phyloP scores from a whole-genome alignment of 1,140 invertebrate genomes.

The Caenorhabditis latens region DNA sequence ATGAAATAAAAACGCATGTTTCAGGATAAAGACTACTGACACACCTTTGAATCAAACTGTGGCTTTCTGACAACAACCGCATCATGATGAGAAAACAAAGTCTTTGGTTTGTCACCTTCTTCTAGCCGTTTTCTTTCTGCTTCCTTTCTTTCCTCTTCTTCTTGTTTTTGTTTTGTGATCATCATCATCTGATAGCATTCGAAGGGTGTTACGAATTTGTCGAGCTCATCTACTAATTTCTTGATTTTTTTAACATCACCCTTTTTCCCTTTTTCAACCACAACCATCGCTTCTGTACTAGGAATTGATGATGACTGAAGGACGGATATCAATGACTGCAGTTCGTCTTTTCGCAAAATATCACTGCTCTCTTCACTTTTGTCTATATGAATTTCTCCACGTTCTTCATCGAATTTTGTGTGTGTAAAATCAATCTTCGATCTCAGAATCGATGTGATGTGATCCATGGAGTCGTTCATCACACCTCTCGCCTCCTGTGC shows the following conservation, averaged over 20 bases:
- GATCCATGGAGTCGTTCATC: slow-evolving; percentile 7
- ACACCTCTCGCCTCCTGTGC: slow-evolving; percentile 28
- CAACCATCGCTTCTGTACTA: not conserved
- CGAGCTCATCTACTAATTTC: slow-evolving; percentile 33
- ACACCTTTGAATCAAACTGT: not conserved
- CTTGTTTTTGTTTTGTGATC: slow-evolving; percentile 14
- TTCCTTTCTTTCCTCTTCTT: slow-evolving; percentile 53
- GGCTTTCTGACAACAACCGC: not conserved
- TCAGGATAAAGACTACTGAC: not conserved
- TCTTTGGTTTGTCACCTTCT: slow-evolving; percentile 31
- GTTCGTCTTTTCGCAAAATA: not conserved
- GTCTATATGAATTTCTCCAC: slow-evolving; percentile 42
- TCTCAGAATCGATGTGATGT: slow-evolving; percentile 15
- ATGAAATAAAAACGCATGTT: not conserved
- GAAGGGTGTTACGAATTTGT: slow-evolving; percentile 65
- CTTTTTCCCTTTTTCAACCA: slow-evolving; percentile 23
- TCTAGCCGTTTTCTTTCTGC: slow-evolving; percentile 44
- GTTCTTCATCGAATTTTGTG: slow-evolving; percentile 54
- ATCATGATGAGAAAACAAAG: slow-evolving; percentile 32
- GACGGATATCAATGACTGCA: not conserved
- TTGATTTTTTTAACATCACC: not conserved
- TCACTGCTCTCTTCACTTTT: not conserved
- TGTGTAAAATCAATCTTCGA: slow-evolving; percentile 60
- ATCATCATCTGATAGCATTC: slow-evolving; percentile 63
- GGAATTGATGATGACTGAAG: not conserved